phyloP scores from a whole-genome alignment of 2,888 invertebrate species.

The Agrypnus murinus region DNA sequence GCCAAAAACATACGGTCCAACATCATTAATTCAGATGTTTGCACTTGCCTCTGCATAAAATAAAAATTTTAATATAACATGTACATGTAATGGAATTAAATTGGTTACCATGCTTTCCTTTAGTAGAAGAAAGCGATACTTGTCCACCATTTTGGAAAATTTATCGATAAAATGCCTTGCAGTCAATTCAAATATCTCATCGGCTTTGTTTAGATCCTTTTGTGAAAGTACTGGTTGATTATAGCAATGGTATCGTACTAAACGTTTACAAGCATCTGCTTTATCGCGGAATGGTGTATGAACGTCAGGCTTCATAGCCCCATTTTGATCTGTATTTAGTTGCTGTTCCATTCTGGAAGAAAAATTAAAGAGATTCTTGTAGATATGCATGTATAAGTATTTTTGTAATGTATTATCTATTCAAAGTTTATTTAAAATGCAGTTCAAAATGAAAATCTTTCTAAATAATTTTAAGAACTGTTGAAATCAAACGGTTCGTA shows the following conservation, averaged over 20 bases:
- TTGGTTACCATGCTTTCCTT: slow-evolving; percentile 84
- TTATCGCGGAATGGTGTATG: slow-evolving; percentile 81
- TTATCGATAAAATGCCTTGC: slow-evolving; percentile 81
- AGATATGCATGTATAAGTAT: no score
- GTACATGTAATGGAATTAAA: slow-evolving; percentile 4
- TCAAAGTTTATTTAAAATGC: no score
- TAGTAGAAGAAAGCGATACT: slow-evolving; percentile 81
- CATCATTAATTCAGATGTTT: slow-evolving; percentile 86
- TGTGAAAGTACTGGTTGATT: slow-evolving; percentile 78
- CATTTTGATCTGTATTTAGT: slow-evolving; percentile 83
- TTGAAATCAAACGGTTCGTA: no score
- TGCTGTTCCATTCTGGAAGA: slow-evolving; percentile 82
- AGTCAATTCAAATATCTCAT: slow-evolving; percentile 81
- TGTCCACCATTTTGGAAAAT: slow-evolving; percentile 81
- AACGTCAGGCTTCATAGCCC: slow-evolving; percentile 83
- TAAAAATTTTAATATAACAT: slow-evolving; percentile 23
- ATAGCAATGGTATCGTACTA: slow-evolving; percentile 86
- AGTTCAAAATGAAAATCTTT: no score
- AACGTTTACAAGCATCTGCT: slow-evolving; percentile 83
- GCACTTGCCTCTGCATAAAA: slow-evolving; percentile 77
- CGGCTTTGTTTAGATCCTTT: slow-evolving; percentile 80
- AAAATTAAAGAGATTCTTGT: no score
- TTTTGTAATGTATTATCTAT: no score
- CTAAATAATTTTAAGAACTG: no score
- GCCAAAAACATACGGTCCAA: slow-evolving; percentile 83